Conservation (phyloP, 2,113 vertebrate species). For the Cynoglossus semilaevis region DNA sequence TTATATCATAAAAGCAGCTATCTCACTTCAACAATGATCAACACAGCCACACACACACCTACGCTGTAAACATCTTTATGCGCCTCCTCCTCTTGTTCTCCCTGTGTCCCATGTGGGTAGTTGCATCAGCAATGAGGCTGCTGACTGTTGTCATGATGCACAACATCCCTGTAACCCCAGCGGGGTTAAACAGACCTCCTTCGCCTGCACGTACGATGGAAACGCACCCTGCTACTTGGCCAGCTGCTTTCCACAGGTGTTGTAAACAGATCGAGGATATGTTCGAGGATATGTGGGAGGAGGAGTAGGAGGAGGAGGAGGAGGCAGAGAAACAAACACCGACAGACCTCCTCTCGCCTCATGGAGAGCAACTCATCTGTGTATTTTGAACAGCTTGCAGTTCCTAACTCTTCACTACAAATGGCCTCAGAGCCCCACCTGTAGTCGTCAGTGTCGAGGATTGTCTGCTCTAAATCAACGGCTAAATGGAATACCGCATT, state of each 20-base stretch:
- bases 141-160: constrained; percentile 58
- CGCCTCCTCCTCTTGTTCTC: not conserved
- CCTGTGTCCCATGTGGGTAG: constrained; percentile 43
- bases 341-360: constrained; percentile 25
- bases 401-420: not conserved
- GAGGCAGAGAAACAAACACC: constrained; percentile 40
- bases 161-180: constrained; percentile 55
- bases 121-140: constrained; percentile 58
- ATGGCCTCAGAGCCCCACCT: not conserved
- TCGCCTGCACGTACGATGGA: constrained; percentile 22
- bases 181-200: constrained; percentile 28
- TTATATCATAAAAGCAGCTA: no score
- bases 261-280: constrained; percentile 37
- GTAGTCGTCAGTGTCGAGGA: no score
- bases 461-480: constrained; percentile 17
- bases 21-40: no score
- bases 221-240: constrained; percentile 41
- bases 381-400: not conserved
- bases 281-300: constrained; percentile 15
- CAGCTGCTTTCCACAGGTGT: constrained; percentile 65
- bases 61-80: constrained; percentile 30
- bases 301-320: constrained; percentile 5
- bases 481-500: not conserved
- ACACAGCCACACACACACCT: constrained; percentile 7
- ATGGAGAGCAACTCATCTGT: constrained; percentile 6